phyloP scores from a whole-genome alignment of 2,797 vertebrate species.

The Alca torda region DNA sequence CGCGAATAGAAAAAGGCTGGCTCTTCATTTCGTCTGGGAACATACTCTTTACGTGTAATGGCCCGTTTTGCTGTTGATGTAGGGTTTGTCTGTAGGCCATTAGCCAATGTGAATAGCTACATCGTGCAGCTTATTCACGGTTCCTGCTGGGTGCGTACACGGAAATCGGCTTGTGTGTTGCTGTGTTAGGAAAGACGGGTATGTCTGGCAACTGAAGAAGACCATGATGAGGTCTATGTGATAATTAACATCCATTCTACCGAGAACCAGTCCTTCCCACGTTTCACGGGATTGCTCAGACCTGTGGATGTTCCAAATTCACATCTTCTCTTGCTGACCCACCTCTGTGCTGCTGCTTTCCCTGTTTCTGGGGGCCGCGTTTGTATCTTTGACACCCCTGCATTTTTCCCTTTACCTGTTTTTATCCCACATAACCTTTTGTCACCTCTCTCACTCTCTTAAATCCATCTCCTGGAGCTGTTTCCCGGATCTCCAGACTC shows the following conservation, averaged over 20 bases:
- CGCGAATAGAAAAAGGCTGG: background rate
- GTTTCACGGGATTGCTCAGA: background rate
- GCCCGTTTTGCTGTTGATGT: fast-evolving
- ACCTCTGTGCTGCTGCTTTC: background rate
- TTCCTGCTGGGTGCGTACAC: background rate
- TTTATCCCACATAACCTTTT: background rate
- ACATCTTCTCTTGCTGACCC: background rate
- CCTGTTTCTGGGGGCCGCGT: background rate
- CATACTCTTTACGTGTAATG: fast-evolving
- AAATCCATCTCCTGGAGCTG: background rate
- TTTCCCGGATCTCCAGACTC: background rate
- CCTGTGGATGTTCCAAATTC: background rate
- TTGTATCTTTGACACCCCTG: background rate
- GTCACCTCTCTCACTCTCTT: background rate
- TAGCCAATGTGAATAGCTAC: background rate
- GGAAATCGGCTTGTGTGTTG: fast-evolving
- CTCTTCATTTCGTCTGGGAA: background rate
- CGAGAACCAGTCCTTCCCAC: background rate
- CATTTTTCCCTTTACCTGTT: background rate
- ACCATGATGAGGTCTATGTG: background rate
- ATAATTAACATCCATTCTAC: background rate
- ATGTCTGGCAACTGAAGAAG: background rate
- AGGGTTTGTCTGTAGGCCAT: background rate
- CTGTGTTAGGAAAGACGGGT: background rate
- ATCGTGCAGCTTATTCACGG: background rate